These are phyloP conservation scores for Glomeris marginata DNA, from an alignment of 2,888 invertebrate species.

Conservation along the genomic window DNA sequence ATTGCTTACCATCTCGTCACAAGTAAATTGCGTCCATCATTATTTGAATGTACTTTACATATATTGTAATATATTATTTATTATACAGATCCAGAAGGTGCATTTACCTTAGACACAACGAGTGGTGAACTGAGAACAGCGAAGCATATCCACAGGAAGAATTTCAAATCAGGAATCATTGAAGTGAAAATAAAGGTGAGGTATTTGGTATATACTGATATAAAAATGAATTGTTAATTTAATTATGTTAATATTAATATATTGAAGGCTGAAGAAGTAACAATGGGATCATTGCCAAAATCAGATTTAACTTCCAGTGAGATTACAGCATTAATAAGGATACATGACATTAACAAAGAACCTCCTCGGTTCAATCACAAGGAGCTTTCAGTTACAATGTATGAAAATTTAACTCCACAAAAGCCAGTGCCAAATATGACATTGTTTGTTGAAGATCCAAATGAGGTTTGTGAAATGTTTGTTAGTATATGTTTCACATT, in stretches of 20 bases:
- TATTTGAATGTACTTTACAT: conserved; percentile 5
- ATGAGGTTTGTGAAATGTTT: too few relatives aligned
- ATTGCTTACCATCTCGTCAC: conserved; percentile 61
- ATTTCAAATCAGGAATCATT: conserved; percentile 58
- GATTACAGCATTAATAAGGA: background rate
- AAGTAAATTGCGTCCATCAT: conserved; percentile 39
- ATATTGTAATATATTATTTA: conserved; percentile 6
- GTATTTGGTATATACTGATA: too few relatives aligned
- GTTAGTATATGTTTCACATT: too few relatives aligned
- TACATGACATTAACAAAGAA: conserved; percentile 66
- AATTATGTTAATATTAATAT: too few relatives aligned
- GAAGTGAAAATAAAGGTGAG: conserved; percentile 46
- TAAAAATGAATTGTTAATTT: too few relatives aligned
- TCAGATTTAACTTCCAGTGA: background rate
- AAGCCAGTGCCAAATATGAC: too few relatives aligned
- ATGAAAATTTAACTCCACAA: too few relatives aligned
- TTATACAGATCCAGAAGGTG: conserved; percentile 64
- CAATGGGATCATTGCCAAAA: background rate
- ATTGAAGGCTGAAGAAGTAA: too few relatives aligned
- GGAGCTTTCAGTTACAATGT: conserved; percentile 49
- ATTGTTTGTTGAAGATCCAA: too few relatives aligned
- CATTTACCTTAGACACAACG: conserved; percentile 60
- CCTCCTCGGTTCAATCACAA: conserved; percentile 66
- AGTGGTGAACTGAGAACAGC: conserved; percentile 71
- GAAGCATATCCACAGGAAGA: conserved; percentile 69